phyloP scores from a whole-genome alignment of 2,797 vertebrate genomes.

The Halcyon chelicuti region DNA sequence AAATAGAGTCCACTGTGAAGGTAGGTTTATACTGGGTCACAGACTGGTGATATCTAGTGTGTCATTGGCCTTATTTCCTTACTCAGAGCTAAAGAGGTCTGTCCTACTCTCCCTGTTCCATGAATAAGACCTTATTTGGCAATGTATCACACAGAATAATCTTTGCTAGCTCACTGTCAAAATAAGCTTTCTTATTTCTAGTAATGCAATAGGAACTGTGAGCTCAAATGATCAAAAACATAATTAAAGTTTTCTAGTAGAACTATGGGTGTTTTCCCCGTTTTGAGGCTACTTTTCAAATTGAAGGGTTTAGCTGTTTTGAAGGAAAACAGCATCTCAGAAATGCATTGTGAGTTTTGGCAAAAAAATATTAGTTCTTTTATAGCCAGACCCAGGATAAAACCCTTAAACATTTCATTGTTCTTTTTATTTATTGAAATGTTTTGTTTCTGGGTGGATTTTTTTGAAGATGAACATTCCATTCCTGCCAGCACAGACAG shows the following conservation, averaged over 20 bases:
- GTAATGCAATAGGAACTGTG: neutral
- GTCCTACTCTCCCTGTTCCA: neutral
- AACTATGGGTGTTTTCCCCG: neutral
- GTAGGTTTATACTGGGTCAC: neutral
- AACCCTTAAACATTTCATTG: neutral
- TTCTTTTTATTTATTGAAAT: neutral
- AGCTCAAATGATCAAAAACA: neutral
- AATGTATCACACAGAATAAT: fast-evolving
- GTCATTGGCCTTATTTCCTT: neutral
- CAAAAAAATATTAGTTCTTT: neutral
- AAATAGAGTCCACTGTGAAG: neutral
- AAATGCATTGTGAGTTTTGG: neutral
- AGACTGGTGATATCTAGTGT: neutral
- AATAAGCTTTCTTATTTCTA: neutral
- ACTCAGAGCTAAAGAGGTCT: neutral
- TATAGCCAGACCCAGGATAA: neutral
- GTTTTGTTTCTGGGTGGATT: neutral
- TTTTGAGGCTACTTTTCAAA: neutral
- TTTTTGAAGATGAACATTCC: neutral
- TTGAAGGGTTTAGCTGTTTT: neutral
- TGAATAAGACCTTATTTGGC: neutral
- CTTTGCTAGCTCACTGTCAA: neutral
- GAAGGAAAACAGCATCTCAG: neutral
- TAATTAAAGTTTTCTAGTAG: neutral
- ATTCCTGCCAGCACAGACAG: neutral